Base-by-base conservation (phyloP, 2,888 invertebrate species). In the Ferrisia virgata region DNA sequence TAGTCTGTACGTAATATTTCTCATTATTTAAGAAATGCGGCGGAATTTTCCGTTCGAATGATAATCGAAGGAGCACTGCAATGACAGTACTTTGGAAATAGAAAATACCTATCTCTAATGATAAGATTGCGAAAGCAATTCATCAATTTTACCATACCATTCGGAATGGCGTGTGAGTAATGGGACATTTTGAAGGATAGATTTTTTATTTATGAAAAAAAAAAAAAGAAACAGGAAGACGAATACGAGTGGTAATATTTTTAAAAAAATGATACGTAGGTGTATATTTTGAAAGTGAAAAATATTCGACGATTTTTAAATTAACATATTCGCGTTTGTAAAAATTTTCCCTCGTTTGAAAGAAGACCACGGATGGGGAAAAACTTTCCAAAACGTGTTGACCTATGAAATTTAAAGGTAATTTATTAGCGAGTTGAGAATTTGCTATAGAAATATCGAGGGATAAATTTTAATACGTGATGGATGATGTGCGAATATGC, bases 151-250 rank as follows among this genome's bases (percentile, higher is more conserved):
- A 36, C n/a, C 64, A 64, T 76, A 18, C 72, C 9, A 4, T 4
- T n/a, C 6, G 15, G 72, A 36, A n/a, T 36, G 33, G 72, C 28
- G 18, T 76, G 18, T 76, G 72, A 76, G 72, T 76, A 76, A 76
- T 76, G 72, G 72, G 36, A 36, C 72, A 76, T 36, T 33, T 76
- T 76, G 72, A 76, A 76, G 36, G 72, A 76, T 76, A 76, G 18
- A 36, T 76, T 76, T 76, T 76, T 76, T 36, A 76, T 72, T 64
- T 25, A 3, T 18, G 28, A 31, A 18, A 47, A 13, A 43, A 13
- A 58, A 58, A 58, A 53, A 53, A 25, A 58, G 53, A 18, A 1
- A 22, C 8, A 18, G 22, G 53, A 58, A 58, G 25, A 11, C 11
- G 25, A 25, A 72, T 33, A 11, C 4, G 18, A 28, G 28, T 13